Conservation (phyloP, 2,888 invertebrate species). For the Drosophila fulvimacula region DNA sequence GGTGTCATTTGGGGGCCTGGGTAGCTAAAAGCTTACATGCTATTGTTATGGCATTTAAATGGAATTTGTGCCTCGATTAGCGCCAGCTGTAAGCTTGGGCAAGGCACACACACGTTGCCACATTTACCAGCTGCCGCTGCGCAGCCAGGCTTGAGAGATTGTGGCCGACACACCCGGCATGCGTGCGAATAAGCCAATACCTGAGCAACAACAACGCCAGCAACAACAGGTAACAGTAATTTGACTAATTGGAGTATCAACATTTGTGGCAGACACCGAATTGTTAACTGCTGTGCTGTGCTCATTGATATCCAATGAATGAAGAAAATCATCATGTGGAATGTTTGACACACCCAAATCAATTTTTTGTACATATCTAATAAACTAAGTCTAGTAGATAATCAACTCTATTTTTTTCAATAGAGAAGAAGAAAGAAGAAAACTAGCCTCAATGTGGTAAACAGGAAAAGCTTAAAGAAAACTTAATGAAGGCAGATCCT, state of each 20-base stretch:
- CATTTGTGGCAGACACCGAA: constrained; percentile 12
- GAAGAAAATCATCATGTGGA: neutral
- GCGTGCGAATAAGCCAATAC: constrained; percentile 17
- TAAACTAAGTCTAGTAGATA: too few species aligned
- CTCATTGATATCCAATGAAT: neutral
- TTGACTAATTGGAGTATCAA: constrained; percentile 43
- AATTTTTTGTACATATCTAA: too few species aligned
- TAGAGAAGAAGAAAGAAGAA: too few species aligned
- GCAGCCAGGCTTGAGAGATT: constrained; percentile 60
- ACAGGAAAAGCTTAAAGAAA: too few species aligned
- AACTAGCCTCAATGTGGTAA: too few species aligned
- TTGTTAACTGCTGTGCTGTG: neutral
- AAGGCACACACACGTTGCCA: constrained; percentile 10
- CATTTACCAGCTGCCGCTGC: constrained; percentile 42
- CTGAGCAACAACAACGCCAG: neutral
- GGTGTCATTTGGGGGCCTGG: constrained; percentile 13
- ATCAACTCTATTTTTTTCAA: too few species aligned
- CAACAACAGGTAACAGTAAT: constrained; percentile 39
- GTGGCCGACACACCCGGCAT: constrained; percentile 34
- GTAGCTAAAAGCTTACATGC: constrained; percentile 43
- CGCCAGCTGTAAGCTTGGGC: constrained; percentile 47
- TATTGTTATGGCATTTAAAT: constrained; percentile 61
- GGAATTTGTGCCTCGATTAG: constrained; percentile 72
- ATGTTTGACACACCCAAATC: too few species aligned
- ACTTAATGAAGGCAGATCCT: too few species aligned